Conservation (phyloP, 30 jellyfish, hydroid and myxozoan genomes). For the Rhopilema esculentum region DNA sequence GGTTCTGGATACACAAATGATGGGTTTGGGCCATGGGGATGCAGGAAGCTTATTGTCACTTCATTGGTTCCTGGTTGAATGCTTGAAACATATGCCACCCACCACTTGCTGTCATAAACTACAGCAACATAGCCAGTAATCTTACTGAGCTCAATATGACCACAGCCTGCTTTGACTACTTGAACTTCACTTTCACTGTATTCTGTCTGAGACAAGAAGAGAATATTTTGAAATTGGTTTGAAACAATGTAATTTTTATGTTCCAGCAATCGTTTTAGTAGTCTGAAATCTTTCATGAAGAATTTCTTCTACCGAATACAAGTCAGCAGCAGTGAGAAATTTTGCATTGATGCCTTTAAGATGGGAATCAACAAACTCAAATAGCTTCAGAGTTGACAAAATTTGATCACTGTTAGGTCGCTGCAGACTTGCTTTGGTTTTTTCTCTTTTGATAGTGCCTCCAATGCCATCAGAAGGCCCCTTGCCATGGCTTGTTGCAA, state of each 20-base stretch:
- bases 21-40: constrained; percentile 41
- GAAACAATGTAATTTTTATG: constrained; percentile 25
- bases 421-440: constrained; percentile 49
- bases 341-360: constrained; percentile 17
- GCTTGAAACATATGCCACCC: constrained; percentile 33
- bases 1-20: constrained; percentile 14
- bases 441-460: constrained; percentile 54
- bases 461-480: constrained; percentile 77
- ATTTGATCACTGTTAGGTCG: constrained; percentile 24
- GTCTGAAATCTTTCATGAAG: constrained; percentile 6
- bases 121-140: constrained; percentile 22
- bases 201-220: background rate
- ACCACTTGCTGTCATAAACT: constrained; percentile 32
- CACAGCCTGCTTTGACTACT: constrained; percentile 5
- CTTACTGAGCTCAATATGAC: background rate
- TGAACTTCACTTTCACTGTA: background rate
- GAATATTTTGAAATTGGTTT: constrained; percentile 7
- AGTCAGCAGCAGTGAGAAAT: background rate
- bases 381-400: constrained; percentile 8
- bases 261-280: constrained; percentile 43
- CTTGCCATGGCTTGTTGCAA: constrained; percentile 77
- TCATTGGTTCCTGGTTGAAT: background rate
- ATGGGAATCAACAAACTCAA: background rate
- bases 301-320: constrained; percentile 6
- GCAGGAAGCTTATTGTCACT: constrained; percentile 29